Evolutionary conservation across 2,888 invertebrate genomes (phyloP), one percentile per base, ranked within the genome.

Genomic region (Leistus spinibarbis): DNA sequence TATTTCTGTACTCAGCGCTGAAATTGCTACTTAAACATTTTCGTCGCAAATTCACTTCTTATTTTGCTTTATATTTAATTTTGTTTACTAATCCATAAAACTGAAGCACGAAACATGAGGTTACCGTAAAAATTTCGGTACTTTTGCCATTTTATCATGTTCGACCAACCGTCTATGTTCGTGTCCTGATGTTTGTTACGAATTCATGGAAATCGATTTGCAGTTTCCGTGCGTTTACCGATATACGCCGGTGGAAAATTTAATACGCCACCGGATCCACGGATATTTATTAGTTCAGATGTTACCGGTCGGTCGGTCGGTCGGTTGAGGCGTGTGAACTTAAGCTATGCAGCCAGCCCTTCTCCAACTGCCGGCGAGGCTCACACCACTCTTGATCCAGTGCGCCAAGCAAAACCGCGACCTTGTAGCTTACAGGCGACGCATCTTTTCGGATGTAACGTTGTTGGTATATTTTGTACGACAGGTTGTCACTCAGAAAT

Each of bases 141-240:
- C 40, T 40, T 40, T 40, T 40, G 7, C 5, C 40, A 7, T 40
- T 40, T 40, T 40, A 40, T 40, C 40, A 40, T 40, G 40, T 40
- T 40, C 40, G 3, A 13, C 13, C n/a, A n/a, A n/a, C 40, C 40
- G 40, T 40, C 40, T 7, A 40, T 40, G 40, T 1, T 13, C 40
- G 40, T 40, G 40, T 60, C 22, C 60, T 22, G 22, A 60, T 22
- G 22, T 19, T n/a, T 60, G 22, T 60, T 19, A 60, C 17, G 22
- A 60, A 60, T 60, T 60, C 60, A 60, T 60, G 60, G 5, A 60
- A 60, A 16, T 60, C 60, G 60, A 60, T 60, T 60, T 60, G 60
- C 22, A 60, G 60, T 60, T 60, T 60, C 60, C 10, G 60, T 19
- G 60, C 60, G 19, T 60, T 19, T 22, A 60, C 10, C 22, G 60